Conservation (phyloP, 2,113 vertebrate genomes). For the Peromyscus californicus region DNA sequence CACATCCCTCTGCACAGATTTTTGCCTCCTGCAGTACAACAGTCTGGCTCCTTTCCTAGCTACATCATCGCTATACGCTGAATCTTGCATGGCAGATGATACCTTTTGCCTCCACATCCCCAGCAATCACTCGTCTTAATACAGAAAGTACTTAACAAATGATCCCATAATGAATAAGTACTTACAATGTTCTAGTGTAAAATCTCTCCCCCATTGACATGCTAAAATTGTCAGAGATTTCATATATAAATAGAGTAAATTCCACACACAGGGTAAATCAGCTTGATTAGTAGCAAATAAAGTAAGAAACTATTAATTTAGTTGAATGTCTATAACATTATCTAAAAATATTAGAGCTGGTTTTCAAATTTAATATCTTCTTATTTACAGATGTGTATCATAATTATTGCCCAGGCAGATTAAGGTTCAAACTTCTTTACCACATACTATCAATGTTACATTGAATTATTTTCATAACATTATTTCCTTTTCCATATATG, state of each 20-base stretch:
- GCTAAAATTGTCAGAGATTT: background rate
- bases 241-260: background rate
- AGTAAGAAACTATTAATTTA: slow-evolving; percentile 4
- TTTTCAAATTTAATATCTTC: slow-evolving; percentile 43
- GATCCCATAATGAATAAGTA: background rate
- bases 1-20: background rate
- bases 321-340: slow-evolving; percentile 30
- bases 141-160: background rate
- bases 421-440: slow-evolving; percentile 41
- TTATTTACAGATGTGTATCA: background rate
- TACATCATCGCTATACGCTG: background rate
- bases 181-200: background rate
- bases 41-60: background rate
- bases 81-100: background rate
- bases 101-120: background rate
- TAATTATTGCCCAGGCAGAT: background rate
- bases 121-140: background rate
- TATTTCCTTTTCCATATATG: slow-evolving; percentile 8
- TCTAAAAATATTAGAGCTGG: background rate
- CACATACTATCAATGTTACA: background rate
- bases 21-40: background rate
- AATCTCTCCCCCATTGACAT: background rate
- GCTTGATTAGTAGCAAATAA: background rate
- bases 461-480: slow-evolving; percentile 30
- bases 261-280: background rate